Conservation (phyloP, 2,888 invertebrate species). For the Drosophila longiperda region DNA sequence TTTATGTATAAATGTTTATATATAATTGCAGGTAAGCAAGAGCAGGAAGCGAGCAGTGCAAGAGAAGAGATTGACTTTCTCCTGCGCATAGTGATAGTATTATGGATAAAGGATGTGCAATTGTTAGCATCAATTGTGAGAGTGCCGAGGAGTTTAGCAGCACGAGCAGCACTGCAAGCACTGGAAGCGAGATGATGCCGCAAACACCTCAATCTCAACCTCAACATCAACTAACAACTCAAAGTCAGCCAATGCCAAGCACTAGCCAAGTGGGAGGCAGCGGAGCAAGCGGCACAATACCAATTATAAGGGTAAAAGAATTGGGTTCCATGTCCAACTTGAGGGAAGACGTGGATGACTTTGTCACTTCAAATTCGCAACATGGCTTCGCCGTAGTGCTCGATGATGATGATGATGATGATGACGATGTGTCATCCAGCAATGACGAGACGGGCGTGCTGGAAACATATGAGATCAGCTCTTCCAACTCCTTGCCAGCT, state of each 20-base stretch:
- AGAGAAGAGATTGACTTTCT: slow-evolving; percentile 26
- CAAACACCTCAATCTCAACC: slow-evolving; percentile 27
- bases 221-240: slow-evolving; percentile 3
- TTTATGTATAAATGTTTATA: background rate
- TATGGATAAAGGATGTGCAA: slow-evolving; percentile 84
- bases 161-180: slow-evolving; percentile 28
- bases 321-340: slow-evolving; percentile 78
- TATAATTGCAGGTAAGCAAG: slow-evolving; percentile 40
- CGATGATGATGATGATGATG: slow-evolving; percentile 71
- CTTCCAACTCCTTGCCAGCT: slow-evolving; percentile 78
- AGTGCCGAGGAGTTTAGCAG: slow-evolving; percentile 51
- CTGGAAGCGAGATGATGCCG: slow-evolving; percentile 34
- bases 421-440: slow-evolving; percentile 53
- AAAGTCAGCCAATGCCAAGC: slow-evolving; percentile 48
- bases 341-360: slow-evolving; percentile 74
- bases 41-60: slow-evolving; percentile 11
- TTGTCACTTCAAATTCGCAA: slow-evolving; percentile 77
- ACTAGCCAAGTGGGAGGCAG: slow-evolving; percentile 49
- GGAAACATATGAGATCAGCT: slow-evolving; percentile 80
- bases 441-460: slow-evolving; percentile 74
- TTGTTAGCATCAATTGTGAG: slow-evolving; percentile 70
- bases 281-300: slow-evolving; percentile 4
- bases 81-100: slow-evolving; percentile 66
- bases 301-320: slow-evolving; percentile 21
- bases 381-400: slow-evolving; percentile 79